Percentiles rank a stretch among this genome's conserved stretches.
Conservation (phyloP, 2,797 vertebrate species). For the Graptemys geographica region DNA sequence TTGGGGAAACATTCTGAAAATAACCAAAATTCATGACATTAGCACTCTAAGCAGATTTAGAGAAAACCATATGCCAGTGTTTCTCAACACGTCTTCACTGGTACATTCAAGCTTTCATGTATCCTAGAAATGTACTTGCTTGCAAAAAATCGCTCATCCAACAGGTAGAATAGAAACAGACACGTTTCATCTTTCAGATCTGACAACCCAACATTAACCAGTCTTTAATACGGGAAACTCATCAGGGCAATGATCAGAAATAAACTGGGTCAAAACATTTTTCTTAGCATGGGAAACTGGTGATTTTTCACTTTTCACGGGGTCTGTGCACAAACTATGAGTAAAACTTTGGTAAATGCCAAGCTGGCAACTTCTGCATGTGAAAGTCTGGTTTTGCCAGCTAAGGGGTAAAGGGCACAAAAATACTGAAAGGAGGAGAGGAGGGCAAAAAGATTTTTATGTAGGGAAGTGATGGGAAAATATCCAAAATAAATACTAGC, state of each 20-base stretch:
- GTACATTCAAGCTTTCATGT: neutral
- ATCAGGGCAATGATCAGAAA: neutral
- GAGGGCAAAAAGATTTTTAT: neutral
- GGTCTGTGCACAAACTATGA: rapidly evolving
- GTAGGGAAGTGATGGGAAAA: rapidly evolving
- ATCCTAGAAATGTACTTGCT: neutral
- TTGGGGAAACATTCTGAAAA: neutral
- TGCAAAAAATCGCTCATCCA: neutral
- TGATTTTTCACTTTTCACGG: rapidly evolving
- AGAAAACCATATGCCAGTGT: neutral
- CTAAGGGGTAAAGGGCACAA: neutral
- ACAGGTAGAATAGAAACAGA: neutral
- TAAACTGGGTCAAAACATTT: rapidly evolving
- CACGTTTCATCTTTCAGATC: too few species aligned
- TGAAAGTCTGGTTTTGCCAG: neutral
- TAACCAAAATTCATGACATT: neutral
- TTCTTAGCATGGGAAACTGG: neutral
- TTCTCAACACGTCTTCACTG: neutral
- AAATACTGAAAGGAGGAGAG: neutral
- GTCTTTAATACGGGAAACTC: neutral
- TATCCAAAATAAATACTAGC: neutral
- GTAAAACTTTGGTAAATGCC: neutral
- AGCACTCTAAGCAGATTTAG: neutral
- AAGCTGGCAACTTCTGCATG: neutral
- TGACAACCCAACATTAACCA: neutral